A percentile compares a stretch with the other conserved stretches of the same genome.
Conservation (phyloP, 2,888 invertebrate genomes). For the Apotomis capreana region DNA sequence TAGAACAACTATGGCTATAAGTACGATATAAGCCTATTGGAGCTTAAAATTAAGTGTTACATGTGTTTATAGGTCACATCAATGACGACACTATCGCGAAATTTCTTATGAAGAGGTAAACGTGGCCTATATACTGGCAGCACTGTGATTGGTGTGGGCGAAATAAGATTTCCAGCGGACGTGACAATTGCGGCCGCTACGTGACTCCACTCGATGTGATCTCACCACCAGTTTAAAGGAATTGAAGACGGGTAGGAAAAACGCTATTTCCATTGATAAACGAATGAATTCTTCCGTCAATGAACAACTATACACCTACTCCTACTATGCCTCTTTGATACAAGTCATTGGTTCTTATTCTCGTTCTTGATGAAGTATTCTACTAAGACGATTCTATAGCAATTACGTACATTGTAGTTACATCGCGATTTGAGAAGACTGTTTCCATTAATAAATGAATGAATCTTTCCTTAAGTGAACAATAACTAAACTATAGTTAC, state of each 20-base stretch:
- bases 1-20: too few relatives aligned
- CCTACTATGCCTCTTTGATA: too few relatives aligned
- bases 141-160: conserved; percentile 55
- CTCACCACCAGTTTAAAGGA: conserved; percentile 56
- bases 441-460: conserved; percentile 11
- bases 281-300: conserved; percentile 6
- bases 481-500: background rate
- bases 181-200: conserved; percentile 72
- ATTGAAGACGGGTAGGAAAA: conserved; percentile 51
- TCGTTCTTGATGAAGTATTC: too few relatives aligned
- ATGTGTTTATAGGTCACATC: background rate
- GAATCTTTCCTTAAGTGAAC: conserved; percentile 4
- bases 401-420: too few relatives aligned
- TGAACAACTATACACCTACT: background rate
- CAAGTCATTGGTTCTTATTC: too few relatives aligned
- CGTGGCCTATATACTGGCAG: conserved; percentile 40
- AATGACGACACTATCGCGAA: background rate
- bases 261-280: conserved; percentile 14
- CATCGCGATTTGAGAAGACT: too few relatives aligned
- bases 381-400: too few relatives aligned
- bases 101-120: conserved; percentile 44
- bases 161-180: conserved; percentile 57
- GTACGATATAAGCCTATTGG: too few relatives aligned
- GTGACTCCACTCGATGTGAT: conserved; percentile 61
- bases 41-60: background rate